phyloP scores from a whole-genome alignment of 2,888 invertebrate genomes.

The Bugulina stolonifera region DNA sequence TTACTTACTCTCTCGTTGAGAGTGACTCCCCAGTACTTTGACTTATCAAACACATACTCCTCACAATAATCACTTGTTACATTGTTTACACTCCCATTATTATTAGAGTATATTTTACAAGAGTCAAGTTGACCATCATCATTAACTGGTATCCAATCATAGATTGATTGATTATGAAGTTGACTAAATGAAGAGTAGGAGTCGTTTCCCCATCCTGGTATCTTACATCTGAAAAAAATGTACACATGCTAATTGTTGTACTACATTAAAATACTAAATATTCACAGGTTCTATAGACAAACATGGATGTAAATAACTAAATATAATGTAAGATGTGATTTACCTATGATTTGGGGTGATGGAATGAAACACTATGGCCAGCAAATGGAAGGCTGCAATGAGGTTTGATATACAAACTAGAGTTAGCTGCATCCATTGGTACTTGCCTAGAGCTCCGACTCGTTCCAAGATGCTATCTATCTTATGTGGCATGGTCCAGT shows the following conservation, averaged over 20 bases:
- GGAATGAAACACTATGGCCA: constrained; percentile 8
- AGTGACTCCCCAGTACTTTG: background rate
- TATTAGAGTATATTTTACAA: constrained; percentile 20
- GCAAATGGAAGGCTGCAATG: background rate
- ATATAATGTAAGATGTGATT: background rate
- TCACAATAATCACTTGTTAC: too few relatives aligned
- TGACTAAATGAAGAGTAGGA: background rate
- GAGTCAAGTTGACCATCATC: background rate
- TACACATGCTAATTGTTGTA: too few relatives aligned
- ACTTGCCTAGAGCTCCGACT: constrained; percentile 8
- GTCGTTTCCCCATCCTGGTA: constrained; percentile 1
- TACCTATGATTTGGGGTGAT: constrained; percentile 16
- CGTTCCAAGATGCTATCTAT: background rate
- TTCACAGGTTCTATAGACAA: too few relatives aligned
- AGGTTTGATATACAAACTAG: background rate
- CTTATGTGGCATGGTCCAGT: too few relatives aligned
- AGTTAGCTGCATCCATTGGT: constrained; percentile 5
- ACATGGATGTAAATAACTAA: too few relatives aligned
- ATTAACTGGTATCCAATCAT: constrained; percentile 13
- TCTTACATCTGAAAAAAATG: background rate
- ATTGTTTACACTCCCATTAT: background rate
- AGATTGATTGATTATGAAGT: constrained; percentile 10
- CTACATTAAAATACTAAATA: too few relatives aligned
- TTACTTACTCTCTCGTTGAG: background rate
- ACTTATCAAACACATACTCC: background rate